Evolutionary conservation across 2,113 vertebrate species (phyloP).

Genomic region (Ailurus styani): DNA sequence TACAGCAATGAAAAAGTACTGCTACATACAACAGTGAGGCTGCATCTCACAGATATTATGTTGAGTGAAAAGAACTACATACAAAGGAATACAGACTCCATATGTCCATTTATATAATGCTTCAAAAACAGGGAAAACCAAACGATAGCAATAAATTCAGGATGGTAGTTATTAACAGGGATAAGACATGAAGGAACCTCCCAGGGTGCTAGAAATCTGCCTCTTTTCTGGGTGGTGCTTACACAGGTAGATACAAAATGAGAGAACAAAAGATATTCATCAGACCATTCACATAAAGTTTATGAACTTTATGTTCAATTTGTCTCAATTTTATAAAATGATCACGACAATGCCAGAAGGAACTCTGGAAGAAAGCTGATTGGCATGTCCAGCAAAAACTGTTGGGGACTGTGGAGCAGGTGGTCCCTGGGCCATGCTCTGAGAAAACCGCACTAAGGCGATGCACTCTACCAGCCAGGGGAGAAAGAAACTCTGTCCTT

Average conservation of each 20-base stretch:
- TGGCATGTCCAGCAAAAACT: fast-evolving
- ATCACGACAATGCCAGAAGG: neutral
- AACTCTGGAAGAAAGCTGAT: neutral
- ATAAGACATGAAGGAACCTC: neutral
- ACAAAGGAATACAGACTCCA: neutral
- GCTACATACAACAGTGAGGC: neutral
- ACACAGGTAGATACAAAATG: neutral
- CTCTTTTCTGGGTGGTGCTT: neutral
- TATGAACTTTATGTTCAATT: neutral
- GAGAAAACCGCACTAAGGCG: neutral
- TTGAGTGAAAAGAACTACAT: neutral
- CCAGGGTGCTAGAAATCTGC: neutral
- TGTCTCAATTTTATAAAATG: neutral
- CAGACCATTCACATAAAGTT: neutral
- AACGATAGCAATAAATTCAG: neutral
- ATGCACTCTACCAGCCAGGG: neutral
- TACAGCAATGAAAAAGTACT: neutral
- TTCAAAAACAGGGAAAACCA: neutral
- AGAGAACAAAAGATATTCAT: neutral
- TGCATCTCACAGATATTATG: neutral
- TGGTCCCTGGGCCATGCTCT: neutral
- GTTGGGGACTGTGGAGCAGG: fast-evolving
- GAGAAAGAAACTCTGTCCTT: neutral
- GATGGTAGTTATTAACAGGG: neutral
- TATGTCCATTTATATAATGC: neutral